Evolutionary conservation across 92 coral and sea anemone species (phyloP).

Genomic region (Nematostella vectensis): DNA sequence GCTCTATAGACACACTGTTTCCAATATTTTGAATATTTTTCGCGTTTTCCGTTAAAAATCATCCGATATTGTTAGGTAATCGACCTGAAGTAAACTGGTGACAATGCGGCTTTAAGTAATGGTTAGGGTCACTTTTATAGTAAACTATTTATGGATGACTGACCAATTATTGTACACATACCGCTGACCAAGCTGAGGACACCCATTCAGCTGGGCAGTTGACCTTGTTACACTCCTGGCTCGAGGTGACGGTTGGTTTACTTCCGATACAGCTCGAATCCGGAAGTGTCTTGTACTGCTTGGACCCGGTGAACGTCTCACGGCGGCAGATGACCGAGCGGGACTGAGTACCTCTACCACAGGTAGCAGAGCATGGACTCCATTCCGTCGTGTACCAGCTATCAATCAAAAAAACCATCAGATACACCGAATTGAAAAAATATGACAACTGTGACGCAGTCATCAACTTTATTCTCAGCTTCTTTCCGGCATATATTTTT

Average conservation of each 20-base stretch:
- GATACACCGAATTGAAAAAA: too few relatives aligned
- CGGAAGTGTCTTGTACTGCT: slow-evolving; percentile 9
- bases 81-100: too few relatives aligned
- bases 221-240: slow-evolving; percentile 29
- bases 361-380: slow-evolving; percentile 51
- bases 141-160: too few relatives aligned
- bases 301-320: slow-evolving; percentile 7
- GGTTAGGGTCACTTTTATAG: too few relatives aligned
- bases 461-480: too few relatives aligned
- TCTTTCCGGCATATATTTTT: too few relatives aligned
- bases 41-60: too few relatives aligned
- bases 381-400: slow-evolving; percentile 54
- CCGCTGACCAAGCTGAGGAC: slow-evolving; percentile 47
- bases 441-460: too few relatives aligned
- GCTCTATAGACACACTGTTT: too few relatives aligned
- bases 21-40: too few relatives aligned
- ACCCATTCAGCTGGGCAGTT: slow-evolving; percentile 49
- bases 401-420: background rate
- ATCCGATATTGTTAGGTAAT: too few relatives aligned
- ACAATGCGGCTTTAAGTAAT: too few relatives aligned
- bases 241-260: slow-evolving; percentile 16
- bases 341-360: slow-evolving; percentile 60
- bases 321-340: slow-evolving; percentile 40
- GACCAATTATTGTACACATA: slow-evolving; percentile 10
- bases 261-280: slow-evolving; percentile 10